A percentile compares a stretch with the other conserved stretches of the same genome.
These are phyloP conservation scores for Drosophila birchii DNA, from an alignment of 2,888 invertebrate species.

Conservation along the genomic window DNA sequence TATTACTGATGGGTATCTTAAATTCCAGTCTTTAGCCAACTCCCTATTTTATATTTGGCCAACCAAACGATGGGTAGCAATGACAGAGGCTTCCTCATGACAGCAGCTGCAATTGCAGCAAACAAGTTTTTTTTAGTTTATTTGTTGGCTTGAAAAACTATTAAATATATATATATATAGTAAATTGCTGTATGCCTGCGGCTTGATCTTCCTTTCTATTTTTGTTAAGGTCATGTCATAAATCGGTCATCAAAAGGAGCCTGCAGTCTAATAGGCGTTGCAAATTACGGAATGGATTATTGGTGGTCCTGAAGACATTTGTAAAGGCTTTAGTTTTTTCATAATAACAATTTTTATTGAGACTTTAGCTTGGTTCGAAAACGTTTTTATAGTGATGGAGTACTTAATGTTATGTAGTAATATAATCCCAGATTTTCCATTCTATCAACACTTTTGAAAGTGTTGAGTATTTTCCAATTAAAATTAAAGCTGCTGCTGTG, in stretches of 20 bases:
- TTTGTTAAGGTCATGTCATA: slow-evolving; percentile 41
- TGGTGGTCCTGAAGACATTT: background rate
- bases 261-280: background rate
- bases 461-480: slow-evolving; percentile 9
- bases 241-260: slow-evolving; percentile 13
- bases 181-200: slow-evolving; percentile 2
- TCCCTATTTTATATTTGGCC: background rate
- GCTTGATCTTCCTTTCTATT: slow-evolving; percentile 48
- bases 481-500: slow-evolving; percentile 8
- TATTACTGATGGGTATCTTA: background rate
- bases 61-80: slow-evolving; percentile 5
- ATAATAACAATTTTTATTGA: too few relatives aligned
- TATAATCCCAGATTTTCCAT: background rate
- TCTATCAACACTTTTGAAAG: background rate
- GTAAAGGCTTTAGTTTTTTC: background rate
- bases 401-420: background rate
- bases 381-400: background rate
- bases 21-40: background rate
- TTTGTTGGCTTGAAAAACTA: slow-evolving; percentile 57
- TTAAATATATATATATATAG: slow-evolving; percentile 49
- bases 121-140: slow-evolving; percentile 42
- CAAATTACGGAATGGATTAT: background rate
- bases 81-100: slow-evolving; percentile 25
- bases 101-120: slow-evolving; percentile 22
- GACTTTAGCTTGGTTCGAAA: background rate